Evolutionary conservation across 2,113 vertebrate species (phyloP).

Genomic region (human (Homo sapiens)): DNA sequence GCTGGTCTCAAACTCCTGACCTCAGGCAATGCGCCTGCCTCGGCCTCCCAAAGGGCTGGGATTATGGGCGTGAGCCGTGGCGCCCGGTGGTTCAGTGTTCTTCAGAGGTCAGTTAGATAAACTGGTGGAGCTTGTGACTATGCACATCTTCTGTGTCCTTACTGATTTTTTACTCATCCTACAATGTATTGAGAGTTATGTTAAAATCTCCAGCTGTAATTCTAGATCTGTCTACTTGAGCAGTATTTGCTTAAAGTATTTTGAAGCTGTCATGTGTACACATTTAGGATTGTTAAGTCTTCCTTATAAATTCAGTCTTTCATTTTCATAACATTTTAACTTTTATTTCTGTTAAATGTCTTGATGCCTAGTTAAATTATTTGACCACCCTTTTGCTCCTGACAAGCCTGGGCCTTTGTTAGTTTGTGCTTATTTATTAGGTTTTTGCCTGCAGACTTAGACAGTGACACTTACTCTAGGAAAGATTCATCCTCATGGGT

Average conservation of each 20-base stretch:
- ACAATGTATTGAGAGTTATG: background rate
- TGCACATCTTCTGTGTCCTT: background rate
- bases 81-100: accelerated
- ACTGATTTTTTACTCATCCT: background rate
- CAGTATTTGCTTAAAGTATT: background rate
- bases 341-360: background rate
- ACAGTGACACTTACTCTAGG: background rate
- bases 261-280: background rate
- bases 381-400: background rate
- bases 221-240: background rate
- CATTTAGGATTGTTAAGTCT: background rate
- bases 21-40: too few relatives aligned
- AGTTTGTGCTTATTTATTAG: background rate
- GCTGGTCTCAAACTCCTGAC: too few relatives aligned
- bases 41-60: too few relatives aligned
- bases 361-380: background rate
- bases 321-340: background rate
- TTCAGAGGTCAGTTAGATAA: background rate
- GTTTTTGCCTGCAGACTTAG: background rate
- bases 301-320: background rate
- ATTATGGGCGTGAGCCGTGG: accelerated
- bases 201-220: background rate
- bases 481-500: background rate
- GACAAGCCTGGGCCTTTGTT: background rate
- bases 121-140: too few relatives aligned